Evolutionary conservation across 2,797 vertebrate species (phyloP).

Genomic region (Argya squamiceps): DNA sequence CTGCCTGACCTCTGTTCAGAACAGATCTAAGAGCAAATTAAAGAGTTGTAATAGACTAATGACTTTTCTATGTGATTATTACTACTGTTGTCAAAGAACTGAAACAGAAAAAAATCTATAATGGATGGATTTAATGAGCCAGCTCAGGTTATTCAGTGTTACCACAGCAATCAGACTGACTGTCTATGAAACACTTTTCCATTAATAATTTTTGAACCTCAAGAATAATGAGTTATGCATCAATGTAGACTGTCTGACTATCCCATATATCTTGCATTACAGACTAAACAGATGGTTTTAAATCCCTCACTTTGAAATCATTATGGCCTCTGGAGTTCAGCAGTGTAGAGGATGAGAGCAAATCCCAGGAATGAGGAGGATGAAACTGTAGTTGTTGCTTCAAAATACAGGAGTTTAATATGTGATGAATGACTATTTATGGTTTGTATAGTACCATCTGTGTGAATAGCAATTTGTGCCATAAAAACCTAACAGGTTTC

Average conservation of each 20-base stretch:
- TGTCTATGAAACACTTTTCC: not conserved
- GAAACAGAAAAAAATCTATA: not conserved
- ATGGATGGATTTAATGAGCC: not conserved
- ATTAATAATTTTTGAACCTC: conserved; percentile 4
- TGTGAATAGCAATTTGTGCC: not conserved
- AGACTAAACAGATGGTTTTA: not conserved
- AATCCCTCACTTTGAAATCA: not conserved
- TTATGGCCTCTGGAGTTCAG: not conserved
- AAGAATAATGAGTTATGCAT: not conserved
- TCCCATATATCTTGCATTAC: not conserved
- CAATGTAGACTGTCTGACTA: not conserved
- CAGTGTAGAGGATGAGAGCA: not conserved
- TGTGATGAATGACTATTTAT: not conserved
- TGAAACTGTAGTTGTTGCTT: not conserved
- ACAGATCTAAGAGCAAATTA: not conserved
- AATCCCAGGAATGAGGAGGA: not conserved
- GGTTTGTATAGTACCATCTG: not conserved
- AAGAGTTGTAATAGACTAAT: not conserved
- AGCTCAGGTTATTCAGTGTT: not conserved
- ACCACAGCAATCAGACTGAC: conserved; percentile 5
- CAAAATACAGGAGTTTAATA: not conserved
- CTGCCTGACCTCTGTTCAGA: not conserved
- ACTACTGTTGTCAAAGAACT: not conserved
- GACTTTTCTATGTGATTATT: not conserved
- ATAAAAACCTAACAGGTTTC: not conserved